Percentiles rank a stretch among this genome's conserved stretches.
Conservation (phyloP, 2,113 vertebrate genomes). For the Lanius collurio region DNA sequence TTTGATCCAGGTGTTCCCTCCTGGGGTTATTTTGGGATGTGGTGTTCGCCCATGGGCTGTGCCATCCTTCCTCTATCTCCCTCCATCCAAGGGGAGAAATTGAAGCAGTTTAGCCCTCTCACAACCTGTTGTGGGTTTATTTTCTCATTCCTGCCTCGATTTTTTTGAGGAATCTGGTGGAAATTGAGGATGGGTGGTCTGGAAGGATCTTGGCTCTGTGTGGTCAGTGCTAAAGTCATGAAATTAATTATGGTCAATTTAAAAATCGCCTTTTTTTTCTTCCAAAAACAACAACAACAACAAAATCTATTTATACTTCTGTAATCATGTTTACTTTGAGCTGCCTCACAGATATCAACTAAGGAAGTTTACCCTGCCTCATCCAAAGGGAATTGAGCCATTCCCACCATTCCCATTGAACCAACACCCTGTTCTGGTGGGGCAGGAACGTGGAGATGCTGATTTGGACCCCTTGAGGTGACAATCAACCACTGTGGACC, state of each 20-base stretch:
- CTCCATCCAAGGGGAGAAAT: not conserved
- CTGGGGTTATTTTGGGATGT: not conserved
- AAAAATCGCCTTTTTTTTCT: not conserved
- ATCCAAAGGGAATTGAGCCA: not conserved
- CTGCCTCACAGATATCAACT: rapidly evolving
- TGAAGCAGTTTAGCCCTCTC: not conserved
- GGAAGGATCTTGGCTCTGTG: rapidly evolving
- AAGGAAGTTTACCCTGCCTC: not conserved
- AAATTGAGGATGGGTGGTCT: not conserved
- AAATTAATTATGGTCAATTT: rapidly evolving
- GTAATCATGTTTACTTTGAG: not conserved
- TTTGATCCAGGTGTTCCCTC: not conserved
- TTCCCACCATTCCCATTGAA: not conserved
- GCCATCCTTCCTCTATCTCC: not conserved
- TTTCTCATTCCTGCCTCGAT: rapidly evolving
- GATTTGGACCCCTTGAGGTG: not conserved
- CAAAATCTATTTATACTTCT: not conserved
- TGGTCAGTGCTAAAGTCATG: rapidly evolving
- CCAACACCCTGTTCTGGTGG: rapidly evolving
- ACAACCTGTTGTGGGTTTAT: not conserved
- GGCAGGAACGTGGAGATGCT: not conserved
- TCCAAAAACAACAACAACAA: not conserved
- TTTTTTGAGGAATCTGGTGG: not conserved
- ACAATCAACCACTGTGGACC: not conserved
- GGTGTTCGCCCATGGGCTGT: rapidly evolving